Percentiles rank a stretch among this genome's conserved stretches.
phyloP scores from a whole-genome alignment of 1,140 invertebrate genomes.

The Zeugodacus cucurbitae region DNA sequence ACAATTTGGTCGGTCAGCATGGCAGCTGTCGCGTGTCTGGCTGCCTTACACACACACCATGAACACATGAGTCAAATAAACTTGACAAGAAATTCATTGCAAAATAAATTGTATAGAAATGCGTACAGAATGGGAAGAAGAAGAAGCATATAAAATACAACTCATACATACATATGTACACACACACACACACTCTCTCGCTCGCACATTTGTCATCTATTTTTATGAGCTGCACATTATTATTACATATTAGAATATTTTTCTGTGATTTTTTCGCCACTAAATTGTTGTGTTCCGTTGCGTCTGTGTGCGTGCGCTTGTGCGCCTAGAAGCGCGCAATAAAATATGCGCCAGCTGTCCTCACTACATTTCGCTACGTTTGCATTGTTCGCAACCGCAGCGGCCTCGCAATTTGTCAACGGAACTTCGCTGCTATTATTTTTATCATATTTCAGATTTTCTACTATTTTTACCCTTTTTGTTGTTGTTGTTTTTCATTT shows the following conservation, averaged over 20 bases:
- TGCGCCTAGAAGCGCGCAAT: neutral
- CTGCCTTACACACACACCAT: neutral
- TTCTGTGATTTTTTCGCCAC: neutral
- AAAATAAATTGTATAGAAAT: conserved; percentile 21
- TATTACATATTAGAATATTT: neutral
- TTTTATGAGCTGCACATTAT: conserved; percentile 29
- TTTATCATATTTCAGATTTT: neutral
- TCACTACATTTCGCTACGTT: conserved; percentile 3
- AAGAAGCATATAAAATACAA: neutral
- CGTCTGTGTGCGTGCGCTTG: neutral
- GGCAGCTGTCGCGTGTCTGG: neutral
- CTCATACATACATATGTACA: neutral
- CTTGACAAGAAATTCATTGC: conserved; percentile 7
- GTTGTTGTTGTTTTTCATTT: neutral
- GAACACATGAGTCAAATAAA: neutral
- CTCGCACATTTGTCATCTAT: neutral
- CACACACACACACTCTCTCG: neutral
- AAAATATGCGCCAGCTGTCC: conserved; percentile 34
- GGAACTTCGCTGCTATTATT: conserved; percentile 3
- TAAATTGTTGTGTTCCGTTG: neutral
- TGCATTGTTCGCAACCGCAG: conserved; percentile 11
- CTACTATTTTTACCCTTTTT: neutral
- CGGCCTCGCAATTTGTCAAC: conserved; percentile 35
- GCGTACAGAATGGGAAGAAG: neutral
- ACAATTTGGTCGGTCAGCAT: neutral